A percentile compares a stretch with the other conserved stretches of the same genome.
phyloP scores from a whole-genome alignment of 2,797 vertebrate species.

The Microctenopoma steveboyesi region DNA sequence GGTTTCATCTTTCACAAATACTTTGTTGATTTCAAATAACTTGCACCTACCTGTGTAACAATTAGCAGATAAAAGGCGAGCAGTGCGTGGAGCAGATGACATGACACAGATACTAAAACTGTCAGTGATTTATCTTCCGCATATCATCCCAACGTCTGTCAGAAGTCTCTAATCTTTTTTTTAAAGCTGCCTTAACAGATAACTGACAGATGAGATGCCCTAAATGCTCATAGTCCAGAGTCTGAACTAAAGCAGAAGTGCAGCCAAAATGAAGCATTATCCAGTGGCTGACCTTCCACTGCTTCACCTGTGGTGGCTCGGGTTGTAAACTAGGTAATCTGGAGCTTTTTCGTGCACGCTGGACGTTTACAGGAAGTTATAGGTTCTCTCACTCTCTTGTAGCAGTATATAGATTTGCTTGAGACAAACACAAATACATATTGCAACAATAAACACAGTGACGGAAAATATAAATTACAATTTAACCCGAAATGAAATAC shows the following conservation, averaged over 20 bases:
- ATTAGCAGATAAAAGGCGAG: slow-evolving; percentile 17
- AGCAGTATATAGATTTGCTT: no score
- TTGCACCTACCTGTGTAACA: slow-evolving; percentile 6
- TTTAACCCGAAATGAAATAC: no score
- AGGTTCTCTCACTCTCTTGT: no score
- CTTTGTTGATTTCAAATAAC: slow-evolving; percentile 9
- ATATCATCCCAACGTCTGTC: slow-evolving; percentile 3
- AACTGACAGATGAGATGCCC: not conserved
- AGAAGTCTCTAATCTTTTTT: not conserved
- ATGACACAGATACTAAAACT: slow-evolving; percentile 16
- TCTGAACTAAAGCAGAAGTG: not conserved
- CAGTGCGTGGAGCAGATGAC: slow-evolving; percentile 6
- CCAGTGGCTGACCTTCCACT: not conserved
- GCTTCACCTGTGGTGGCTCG: not conserved
- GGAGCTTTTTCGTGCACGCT: not conserved
- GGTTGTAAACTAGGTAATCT: not conserved
- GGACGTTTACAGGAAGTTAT: not conserved
- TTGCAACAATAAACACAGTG: no score
- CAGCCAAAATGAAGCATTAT: not conserved
- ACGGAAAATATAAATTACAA: no score
- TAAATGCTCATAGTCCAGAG: not conserved
- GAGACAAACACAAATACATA: no score
- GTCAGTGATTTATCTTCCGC: slow-evolving; percentile 13
- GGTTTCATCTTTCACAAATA: not conserved
- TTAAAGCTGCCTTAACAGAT: slow-evolving; percentile 1